Conservation (phyloP, 2,113 vertebrate species). For the Bothrops jararaca region DNA sequence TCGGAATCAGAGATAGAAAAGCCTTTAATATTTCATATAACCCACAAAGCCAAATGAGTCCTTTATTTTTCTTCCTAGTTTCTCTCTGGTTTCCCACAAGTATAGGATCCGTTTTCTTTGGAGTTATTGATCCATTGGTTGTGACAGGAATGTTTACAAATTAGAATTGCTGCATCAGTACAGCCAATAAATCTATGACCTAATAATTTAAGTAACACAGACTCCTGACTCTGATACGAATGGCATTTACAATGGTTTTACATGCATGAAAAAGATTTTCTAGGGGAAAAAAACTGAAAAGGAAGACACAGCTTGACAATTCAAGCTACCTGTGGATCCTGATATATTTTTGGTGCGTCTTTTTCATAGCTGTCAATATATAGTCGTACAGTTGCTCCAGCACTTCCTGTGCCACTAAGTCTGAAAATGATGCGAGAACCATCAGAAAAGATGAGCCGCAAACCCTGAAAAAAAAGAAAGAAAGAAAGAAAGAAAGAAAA, state of each 20-base stretch:
- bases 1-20: not conserved
- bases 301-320: not conserved
- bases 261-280: not conserved
- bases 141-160: not conserved
- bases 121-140: not conserved
- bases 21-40: not conserved
- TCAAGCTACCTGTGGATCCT: slow-evolving; percentile 87
- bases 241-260: not conserved
- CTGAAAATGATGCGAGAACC: slow-evolving; percentile 96
- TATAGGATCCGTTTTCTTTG: not conserved
- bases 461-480: slow-evolving; percentile 72
- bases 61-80: not conserved
- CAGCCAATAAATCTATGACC: not conserved
- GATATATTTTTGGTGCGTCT: slow-evolving; percentile 83
- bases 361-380: slow-evolving; percentile 99
- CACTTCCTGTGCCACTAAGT: slow-evolving; percentile 94
- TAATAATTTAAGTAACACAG: not conserved
- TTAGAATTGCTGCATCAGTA: not conserved
- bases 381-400: slow-evolving; percentile 90
- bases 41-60: not conserved
- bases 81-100: not conserved
- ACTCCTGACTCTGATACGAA: too few species aligned
- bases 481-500: too few species aligned
- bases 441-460: slow-evolving; percentile 92
- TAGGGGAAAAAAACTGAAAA: not conserved